Evolutionary conservation across 2,797 vertebrate genomes (phyloP), one percentile per base, ranked within the genome.

Genomic region (Parauchenoglanis punctatus): DNA sequence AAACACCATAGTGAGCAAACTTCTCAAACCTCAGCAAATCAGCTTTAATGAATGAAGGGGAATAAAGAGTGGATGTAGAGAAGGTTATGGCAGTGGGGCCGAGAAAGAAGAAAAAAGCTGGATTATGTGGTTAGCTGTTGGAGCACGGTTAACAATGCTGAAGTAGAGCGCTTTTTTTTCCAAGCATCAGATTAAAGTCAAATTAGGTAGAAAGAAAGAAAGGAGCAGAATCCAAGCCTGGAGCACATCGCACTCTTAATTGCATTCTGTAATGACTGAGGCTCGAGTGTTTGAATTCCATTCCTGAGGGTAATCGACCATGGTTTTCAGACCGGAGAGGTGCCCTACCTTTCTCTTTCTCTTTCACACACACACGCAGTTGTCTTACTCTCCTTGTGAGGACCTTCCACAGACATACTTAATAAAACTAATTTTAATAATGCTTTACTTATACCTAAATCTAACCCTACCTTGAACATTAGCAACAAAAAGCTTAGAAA

Each of bases 291-390:
- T 93, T 94, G 92, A 94, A 94, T 93, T 93, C 91, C 92, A 93
- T 93, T 94, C 93, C 93, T 94, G 92, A 91, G 93, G 92, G 92
- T 94, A 94, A 95, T 95, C 92, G 93, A 93, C 92, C 94, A 93
- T 93, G 91, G 87, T 91, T 84, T 78, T 86, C 88, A 86, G 82
- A 85, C 86, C 76, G 20, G 70, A 83, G 88, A 89, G 84, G 68
- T 61, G 40, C 75, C 80, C 87, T 86, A 85, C 83, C 83, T 86
- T 90, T 85, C 84, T 86, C 31, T 86, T 86, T 84, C 87, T 80
- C 89, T 89, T 58, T 82, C 63, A 73, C 56, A 75, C 31, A 80
- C 35, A 40, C 73, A 49, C n/a, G 44, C 7, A n/a, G 1, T 8
- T 17, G 20, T n/a, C 80, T 65, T 65, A 65, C 25, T 65, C 40